These are phyloP conservation scores for Candoia aspera DNA, from an alignment of 2,113 vertebrate species.

Conservation along the genomic window DNA sequence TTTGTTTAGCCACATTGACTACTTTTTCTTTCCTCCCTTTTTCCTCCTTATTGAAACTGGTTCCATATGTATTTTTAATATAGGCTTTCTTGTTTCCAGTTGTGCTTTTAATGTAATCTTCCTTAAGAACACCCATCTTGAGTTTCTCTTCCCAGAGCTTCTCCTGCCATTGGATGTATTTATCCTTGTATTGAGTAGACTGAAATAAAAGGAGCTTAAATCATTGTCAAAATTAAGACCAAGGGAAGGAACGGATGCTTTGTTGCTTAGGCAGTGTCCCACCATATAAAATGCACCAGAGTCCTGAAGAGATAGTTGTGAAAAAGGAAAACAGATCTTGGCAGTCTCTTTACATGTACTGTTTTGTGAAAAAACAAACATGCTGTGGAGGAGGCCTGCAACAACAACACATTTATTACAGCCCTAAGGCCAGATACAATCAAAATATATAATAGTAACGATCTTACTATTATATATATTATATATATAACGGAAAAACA, in stretches of 20 bases:
- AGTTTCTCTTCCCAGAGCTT: not conserved
- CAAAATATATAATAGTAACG: too few relatives aligned
- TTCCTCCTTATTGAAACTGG: not conserved
- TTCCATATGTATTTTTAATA: not conserved
- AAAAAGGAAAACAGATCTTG: not conserved
- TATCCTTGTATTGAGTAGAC: not conserved
- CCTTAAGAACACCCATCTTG: not conserved
- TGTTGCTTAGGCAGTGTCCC: not conserved
- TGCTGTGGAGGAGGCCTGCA: not conserved
- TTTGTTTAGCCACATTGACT: not conserved
- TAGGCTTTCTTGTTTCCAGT: not conserved
- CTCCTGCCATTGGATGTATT: not conserved
- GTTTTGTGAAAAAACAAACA: not conserved
- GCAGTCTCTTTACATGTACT: not conserved
- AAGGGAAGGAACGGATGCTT: not conserved
- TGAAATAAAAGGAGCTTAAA: not conserved
- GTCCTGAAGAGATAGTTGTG: not conserved
- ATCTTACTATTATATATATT: too few relatives aligned
- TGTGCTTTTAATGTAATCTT: not conserved
- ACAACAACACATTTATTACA: too few relatives aligned
- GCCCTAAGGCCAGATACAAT: too few relatives aligned
- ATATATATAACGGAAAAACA: too few relatives aligned
- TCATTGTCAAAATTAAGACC: not conserved
- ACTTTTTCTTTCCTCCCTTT: not conserved
- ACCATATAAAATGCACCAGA: not conserved